A percentile compares a stretch with the other conserved stretches of the same genome.
Evolutionary conservation across 2,113 vertebrate genomes (phyloP).

Genomic region (Brachypodius melanocephalos): DNA sequence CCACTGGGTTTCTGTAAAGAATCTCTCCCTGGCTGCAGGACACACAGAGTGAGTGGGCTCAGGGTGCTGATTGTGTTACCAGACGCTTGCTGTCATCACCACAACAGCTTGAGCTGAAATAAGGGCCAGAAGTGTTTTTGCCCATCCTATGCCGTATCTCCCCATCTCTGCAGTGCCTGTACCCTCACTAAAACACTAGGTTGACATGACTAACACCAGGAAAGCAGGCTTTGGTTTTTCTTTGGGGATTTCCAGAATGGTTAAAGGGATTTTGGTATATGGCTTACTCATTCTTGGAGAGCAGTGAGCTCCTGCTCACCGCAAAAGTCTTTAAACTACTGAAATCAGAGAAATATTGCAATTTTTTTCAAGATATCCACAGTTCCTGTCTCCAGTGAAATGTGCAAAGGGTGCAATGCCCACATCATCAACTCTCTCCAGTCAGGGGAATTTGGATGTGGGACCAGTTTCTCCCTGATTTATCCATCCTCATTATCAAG

Average conservation of each 20-base stretch:
- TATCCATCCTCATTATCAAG: not conserved
- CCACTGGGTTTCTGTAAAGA: not conserved
- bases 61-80: rapidly evolving
- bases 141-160: not conserved
- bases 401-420: not conserved
- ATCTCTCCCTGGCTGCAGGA: not conserved
- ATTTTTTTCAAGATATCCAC: not conserved
- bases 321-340: not conserved
- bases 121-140: not conserved
- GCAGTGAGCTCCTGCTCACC: not conserved
- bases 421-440: not conserved
- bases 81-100: not conserved
- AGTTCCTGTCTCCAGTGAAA: not conserved
- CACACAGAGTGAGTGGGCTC: not conserved
- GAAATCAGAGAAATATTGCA: not conserved
- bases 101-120: not conserved
- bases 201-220: not conserved
- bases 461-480: not conserved
- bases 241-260: conserved; percentile 18
- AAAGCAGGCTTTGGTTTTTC: not conserved
- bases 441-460: not conserved
- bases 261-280: not conserved
- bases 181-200: not conserved
- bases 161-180: not conserved
- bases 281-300: not conserved